Percentiles rank a stretch among this genome's conserved stretches.
Conservation (phyloP, 2,888 invertebrate genomes). For the Myathropa florea region DNA sequence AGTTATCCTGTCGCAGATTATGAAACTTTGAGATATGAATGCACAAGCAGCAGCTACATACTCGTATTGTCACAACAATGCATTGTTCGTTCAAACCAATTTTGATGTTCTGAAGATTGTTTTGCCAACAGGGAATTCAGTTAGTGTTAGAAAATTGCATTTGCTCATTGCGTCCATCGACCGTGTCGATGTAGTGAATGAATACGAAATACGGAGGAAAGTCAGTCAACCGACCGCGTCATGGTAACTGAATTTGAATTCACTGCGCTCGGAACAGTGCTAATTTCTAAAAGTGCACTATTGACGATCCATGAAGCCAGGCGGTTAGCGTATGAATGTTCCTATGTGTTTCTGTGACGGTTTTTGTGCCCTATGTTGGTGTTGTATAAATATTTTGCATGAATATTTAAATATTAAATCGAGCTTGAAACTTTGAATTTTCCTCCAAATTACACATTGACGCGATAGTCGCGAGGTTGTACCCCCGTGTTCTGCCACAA, state of each 20-base stretch:
- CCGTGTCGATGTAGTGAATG: neutral
- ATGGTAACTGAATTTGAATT: constrained; percentile 14
- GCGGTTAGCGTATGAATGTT: neutral
- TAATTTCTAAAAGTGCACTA: constrained; percentile 36
- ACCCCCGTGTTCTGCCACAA: neutral
- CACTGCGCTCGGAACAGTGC: neutral
- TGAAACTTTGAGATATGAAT: constrained; percentile 6
- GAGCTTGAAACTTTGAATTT: constrained; percentile 58
- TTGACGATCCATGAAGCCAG: neutral
- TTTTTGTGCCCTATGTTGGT: neutral
- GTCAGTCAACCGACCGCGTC: constrained; percentile 1
- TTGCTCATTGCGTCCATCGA: neutral
- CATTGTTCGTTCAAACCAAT: constrained; percentile 8
- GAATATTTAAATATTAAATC: constrained; percentile 58
- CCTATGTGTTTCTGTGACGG: constrained; percentile 3
- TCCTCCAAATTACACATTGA: constrained; percentile 25
- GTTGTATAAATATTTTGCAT: constrained; percentile 51
- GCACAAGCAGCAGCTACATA: neutral
- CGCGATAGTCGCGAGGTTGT: neutral
- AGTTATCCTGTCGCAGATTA: neutral
- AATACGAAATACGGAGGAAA: neutral
- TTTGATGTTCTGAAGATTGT: constrained; percentile 39
- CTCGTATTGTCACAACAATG: neutral
- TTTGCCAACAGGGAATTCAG: constrained; percentile 48
- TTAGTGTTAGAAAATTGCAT: constrained; percentile 49